Evolutionary conservation across 1,140 invertebrate species (phyloP), one percentile per base, ranked within the genome.

Genomic region (Drosophila malerkotliana): DNA sequence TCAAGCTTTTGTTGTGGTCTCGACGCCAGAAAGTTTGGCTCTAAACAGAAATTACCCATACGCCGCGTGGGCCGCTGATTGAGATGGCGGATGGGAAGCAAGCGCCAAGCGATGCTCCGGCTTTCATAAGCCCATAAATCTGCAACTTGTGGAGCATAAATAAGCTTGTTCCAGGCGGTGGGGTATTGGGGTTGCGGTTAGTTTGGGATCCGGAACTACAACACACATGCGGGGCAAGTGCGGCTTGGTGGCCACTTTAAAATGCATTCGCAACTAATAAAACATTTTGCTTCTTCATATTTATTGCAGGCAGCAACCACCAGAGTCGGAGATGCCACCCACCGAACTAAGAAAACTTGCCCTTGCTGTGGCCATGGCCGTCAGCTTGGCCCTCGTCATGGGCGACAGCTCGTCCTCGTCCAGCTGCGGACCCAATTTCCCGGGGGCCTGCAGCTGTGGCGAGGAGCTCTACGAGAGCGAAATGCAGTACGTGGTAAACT

Each of bases 401-500:
- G 48, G 68, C 77, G 75, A 82, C n/a, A 88, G 45, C 26, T 84
- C 53, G 52, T 34, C 79, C 0, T 87, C 53, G 52, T 32, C 79
- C 0, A 92, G 91, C 8, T 94, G 94, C 58, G 93, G 93, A 8
- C 79, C 83, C 9, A 85, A 87, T 14, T 94, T 94, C 68, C 68
- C 92, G 18, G 84, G 91, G 8, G 92, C 92, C 45, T 95, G 95
- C 78, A 78, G 72, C 14, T 95, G 95, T 79, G 93, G 93, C 5
- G 84, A 89, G 34, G 92, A 92, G 12, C 92, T 93, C 54, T 94
- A 94, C 72, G 92, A 94, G 37, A 91, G 85, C 39, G 81, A 78
- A 51, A 82, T 92, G 21, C 93, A 94, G 64, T 96, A 93, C 67
- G 93, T 96, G 7, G 95, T 96, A 0, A 96, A 97, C 87, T 97